Evolutionary conservation across 2,888 invertebrate species (phyloP), one percentile per base, ranked within the genome.

Genomic region (Vesta saturnalis): DNA sequence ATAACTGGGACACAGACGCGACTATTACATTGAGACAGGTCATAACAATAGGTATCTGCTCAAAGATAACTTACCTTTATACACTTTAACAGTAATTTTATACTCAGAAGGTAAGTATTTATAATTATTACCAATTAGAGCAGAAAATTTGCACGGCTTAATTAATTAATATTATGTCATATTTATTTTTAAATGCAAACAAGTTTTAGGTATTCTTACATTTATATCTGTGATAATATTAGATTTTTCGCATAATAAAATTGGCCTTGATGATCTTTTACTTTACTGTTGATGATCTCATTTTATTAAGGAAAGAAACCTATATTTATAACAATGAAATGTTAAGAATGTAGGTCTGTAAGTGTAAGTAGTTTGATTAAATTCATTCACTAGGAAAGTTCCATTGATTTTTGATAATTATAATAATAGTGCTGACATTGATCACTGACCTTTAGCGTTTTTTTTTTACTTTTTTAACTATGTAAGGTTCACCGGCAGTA

Each of bases 191-290:
- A 12, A 19, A 18, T 19, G 6, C 10, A 49, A 49, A 49, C 49
- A 4, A 49, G 49, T 49, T 49, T 49, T 15, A 49, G 30, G 30
- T 49, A 8, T 3, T 14, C 8, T 18, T 49, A 52, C 8, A 19
- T 19, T 19, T 52, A 8, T 6, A 21, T 52, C 1, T 52, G 18
- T 52, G 8, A 39, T n/a, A n/a, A n/a, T 39, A n/a, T 52, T 52
- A 19, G 52, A 52, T 52, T 52, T 39, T 52, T 52, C 19, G 18
- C 52, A 52, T 52, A 52, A 52, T 52, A 52, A 52, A 52, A 52
- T 52, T n/a, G 52, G 12, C 52, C 52, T 52, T 52, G 19, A 12
- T 12, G 52, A n/a, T n/a, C n/a, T n/a, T n/a, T n/a, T n/a, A n/a
- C n/a, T n/a, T n/a, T n/a, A n/a, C n/a, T 19, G n/a, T 12, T 14